Evolutionary conservation across 2,113 vertebrate genomes (phyloP).

Genomic region (Albula goreensis): DNA sequence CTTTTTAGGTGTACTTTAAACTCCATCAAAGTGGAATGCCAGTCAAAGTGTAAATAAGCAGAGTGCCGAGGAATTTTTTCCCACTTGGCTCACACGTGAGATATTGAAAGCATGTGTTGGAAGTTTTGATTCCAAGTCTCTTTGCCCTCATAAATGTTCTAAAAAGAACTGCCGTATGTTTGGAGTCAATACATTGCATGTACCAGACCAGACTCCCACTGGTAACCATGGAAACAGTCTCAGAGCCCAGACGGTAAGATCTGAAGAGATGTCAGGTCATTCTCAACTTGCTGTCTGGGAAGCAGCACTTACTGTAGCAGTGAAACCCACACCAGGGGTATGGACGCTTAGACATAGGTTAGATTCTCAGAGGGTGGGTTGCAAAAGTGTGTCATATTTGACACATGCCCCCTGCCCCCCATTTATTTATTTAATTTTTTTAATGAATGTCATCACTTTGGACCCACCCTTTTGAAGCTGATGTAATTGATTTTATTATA

Average conservation of each 20-base stretch:
- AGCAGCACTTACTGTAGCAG: too few species aligned
- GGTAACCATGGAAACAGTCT: neutral
- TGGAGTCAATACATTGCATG: neutral
- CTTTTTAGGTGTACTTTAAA: slow-evolving; percentile 41
- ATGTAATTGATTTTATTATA: too few species aligned
- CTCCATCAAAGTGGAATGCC: slow-evolving; percentile 41
- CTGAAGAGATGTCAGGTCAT: too few species aligned
- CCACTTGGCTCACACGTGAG: neutral
- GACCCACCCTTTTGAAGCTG: too few species aligned
- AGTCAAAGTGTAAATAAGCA: slow-evolving; percentile 36
- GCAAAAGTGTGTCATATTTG: too few species aligned
- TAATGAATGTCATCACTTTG: too few species aligned
- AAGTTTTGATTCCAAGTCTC: neutral
- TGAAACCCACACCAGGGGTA: too few species aligned
- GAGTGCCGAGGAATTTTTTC: neutral
- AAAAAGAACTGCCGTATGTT: neutral
- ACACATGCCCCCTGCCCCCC: too few species aligned
- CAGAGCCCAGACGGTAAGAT: neutral
- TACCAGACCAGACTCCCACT: neutral
- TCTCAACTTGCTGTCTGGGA: too few species aligned
- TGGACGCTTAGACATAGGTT: too few species aligned
- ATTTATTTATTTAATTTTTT: too few species aligned
- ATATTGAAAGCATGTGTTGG: neutral
- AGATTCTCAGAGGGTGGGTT: too few species aligned
- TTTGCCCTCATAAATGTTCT: neutral